Base-by-base conservation (phyloP, 2,797 vertebrate genomes). In the Sciaenops ocellatus region DNA sequence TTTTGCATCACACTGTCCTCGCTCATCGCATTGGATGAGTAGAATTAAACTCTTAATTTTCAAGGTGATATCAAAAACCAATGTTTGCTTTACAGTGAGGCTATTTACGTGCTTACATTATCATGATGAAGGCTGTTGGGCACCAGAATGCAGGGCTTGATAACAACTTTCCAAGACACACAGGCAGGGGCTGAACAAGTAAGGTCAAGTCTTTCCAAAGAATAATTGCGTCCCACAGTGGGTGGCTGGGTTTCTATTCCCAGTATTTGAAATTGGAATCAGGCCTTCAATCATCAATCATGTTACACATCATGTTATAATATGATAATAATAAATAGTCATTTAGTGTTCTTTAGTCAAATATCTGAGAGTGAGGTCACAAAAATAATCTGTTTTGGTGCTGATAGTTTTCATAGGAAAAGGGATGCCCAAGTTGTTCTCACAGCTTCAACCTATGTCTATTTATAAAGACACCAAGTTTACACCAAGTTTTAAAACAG, bases 111-210 rank as follows among this genome's bases (percentile, higher is more conserved):
- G 28, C 38, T 52, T n/a, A 10, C 42, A 59, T 64, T 52, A 68
- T 81, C 63, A 44, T 18, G 6, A 30, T 1, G 30, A 30, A 50
- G 30, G 18, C 17, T 72, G 34, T 57, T 73, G 73, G 48, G 20
- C 61, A 61, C 38, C 26, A 76, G 59, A 79, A 56, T 28, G 26
- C 11, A 46, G 18, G 3, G 13, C 52, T 38, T 84, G 71, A 83
- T 83, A 42, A 80, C 24, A 78, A 24, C 30, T 64, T 68, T 85
- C 78, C 64, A 71, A 50, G 63, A 63, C 61, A 67, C 70, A 72
- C 55, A 62, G 48, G 9, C 26, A 50, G 38, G 26, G 3, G 60
- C 28, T 54, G 18, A 63, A 20, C 24, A 65, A 63, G 28, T 66
- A 42, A 70, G 67, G 69, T 81, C 52, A 64, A 47, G 42, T n/a